Percentiles rank a stretch among this genome's conserved stretches.
Conservation (phyloP, 92 coral and sea anemone species). For the Heliopora coerulea region DNA sequence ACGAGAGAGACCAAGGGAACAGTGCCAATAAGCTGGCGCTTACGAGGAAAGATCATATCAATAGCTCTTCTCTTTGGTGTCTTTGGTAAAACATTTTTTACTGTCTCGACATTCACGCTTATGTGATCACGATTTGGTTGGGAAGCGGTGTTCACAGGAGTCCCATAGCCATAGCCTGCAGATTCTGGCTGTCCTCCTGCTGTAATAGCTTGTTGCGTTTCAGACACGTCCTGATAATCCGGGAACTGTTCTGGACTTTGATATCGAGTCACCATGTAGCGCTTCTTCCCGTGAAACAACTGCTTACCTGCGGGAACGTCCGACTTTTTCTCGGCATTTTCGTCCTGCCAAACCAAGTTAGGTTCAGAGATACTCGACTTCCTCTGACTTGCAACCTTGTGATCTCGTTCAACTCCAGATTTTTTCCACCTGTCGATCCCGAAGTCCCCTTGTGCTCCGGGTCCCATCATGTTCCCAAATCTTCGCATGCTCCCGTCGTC, state of each 20-base stretch:
- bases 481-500: conserved; percentile 4
- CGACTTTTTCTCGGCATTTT: conserved; percentile 42
- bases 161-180: background rate
- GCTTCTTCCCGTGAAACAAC: conserved; percentile 6
- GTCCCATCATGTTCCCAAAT: conserved; percentile 16
- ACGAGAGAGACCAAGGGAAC: conserved; percentile 56
- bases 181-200: background rate
- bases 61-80: background rate
- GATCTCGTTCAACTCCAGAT: background rate
- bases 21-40: conserved; percentile 85
- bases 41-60: conserved; percentile 21
- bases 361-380: conserved; percentile 27
- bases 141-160: background rate
- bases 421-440: conserved; percentile 31
- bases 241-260: conserved; percentile 4
- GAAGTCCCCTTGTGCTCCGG: conserved; percentile 22
- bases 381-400: background rate
- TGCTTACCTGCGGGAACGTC: conserved; percentile 5
- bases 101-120: conserved; percentile 47
- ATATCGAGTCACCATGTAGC: conserved; percentile 15
- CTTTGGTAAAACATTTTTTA: conserved; percentile 19
- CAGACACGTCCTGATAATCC: conserved; percentile 2
- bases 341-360: conserved; percentile 16
- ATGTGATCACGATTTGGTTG: conserved; percentile 51
- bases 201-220: background rate